Conservation (phyloP, 2,113 vertebrate species). For the Oncorhynchus clarkii region DNA sequence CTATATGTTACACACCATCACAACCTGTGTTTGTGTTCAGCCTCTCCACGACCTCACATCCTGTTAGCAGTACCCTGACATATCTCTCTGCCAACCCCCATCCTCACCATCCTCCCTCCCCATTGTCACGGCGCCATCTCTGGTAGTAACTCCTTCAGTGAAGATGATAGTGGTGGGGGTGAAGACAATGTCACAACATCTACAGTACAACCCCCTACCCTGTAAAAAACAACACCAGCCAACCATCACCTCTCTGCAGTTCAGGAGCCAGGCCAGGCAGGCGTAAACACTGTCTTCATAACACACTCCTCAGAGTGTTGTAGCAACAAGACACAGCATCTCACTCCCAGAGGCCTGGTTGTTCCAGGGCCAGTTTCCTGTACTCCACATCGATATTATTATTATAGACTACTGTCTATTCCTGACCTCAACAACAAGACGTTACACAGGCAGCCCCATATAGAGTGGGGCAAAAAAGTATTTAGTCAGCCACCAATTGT, state of each 20-base stretch:
- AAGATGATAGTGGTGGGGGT: neutral
- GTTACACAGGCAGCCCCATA: no score
- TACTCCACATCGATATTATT: constrained; percentile 15
- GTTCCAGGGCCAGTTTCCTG: constrained; percentile 34
- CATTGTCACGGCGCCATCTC: neutral
- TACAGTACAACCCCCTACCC: no score
- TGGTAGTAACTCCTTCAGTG: neutral
- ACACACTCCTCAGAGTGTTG: neutral
- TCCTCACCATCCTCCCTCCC: neutral
- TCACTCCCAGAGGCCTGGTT: neutral
- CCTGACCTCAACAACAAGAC: no score
- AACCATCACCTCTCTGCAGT: neutral
- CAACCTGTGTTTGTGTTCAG: neutral
- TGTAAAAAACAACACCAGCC: no score
- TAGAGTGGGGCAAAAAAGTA: no score
- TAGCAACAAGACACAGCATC: neutral
- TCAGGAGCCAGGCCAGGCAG: no score
- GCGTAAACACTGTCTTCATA: neutral
- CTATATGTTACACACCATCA: no score
- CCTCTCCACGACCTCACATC: neutral
- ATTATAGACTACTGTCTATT: neutral
- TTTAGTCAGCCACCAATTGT: no score
- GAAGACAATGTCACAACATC: no score
- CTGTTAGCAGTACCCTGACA: neutral
- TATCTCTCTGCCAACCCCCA: no score